Conservation (phyloP, 64 coral and sea anemone species). For the Montipora efflorescens region DNA sequence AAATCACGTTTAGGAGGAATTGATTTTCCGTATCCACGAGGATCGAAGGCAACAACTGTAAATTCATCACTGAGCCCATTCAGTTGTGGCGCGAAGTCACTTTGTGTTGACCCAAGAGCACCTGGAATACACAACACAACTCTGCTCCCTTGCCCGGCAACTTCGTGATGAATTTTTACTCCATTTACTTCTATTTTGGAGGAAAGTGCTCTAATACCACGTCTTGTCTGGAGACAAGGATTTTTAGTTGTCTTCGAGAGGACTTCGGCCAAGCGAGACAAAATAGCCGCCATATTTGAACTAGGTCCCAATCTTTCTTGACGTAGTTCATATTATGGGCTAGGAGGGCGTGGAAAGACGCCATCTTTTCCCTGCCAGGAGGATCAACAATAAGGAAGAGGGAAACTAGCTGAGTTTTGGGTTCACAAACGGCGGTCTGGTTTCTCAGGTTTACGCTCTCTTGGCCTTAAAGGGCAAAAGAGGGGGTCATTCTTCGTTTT, state of each 20-base stretch:
- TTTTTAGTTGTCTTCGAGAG: neutral
- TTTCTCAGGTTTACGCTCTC: neutral
- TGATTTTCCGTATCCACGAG: slow-evolving; percentile 96
- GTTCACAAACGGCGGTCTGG: neutral
- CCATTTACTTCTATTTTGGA: slow-evolving; percentile 85
- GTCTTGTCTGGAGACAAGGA: neutral
- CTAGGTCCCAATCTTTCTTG: slow-evolving; percentile 5
- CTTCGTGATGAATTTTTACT: slow-evolving; percentile 88
- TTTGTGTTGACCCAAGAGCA: slow-evolving; percentile 90
- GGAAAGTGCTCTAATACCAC: slow-evolving; percentile 25
- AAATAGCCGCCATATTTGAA: slow-evolving; percentile 41
- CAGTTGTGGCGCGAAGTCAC: slow-evolving; percentile 95
- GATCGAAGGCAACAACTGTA: slow-evolving; percentile 95
- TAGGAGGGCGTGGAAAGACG: slow-evolving; percentile 54
- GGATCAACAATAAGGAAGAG: slow-evolving; percentile 47
- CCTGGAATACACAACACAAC: slow-evolving; percentile 95
- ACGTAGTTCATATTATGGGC: slow-evolving; percentile 22
- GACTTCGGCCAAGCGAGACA: neutral
- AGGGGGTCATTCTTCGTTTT: neutral
- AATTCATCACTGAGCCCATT: slow-evolving; percentile 78
- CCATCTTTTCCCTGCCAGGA: slow-evolving; percentile 12
- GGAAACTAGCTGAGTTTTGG: neutral
- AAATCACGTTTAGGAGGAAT: slow-evolving; percentile 96
- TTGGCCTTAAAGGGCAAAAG: neutral
- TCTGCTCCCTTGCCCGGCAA: slow-evolving; percentile 50